phyloP scores from a whole-genome alignment of 2,888 invertebrate species.

The Buathra laborator region DNA sequence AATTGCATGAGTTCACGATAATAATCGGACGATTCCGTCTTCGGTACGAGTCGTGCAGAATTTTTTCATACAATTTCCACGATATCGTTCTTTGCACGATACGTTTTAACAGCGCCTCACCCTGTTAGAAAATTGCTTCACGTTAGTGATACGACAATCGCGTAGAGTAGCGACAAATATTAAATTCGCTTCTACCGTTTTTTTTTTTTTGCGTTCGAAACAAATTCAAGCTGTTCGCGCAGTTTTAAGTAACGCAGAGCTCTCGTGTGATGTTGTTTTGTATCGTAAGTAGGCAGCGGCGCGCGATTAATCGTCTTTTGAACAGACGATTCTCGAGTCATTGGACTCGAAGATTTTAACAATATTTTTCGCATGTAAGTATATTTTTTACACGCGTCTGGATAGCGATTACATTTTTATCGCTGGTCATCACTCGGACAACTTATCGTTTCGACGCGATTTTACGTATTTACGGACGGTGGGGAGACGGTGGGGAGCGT shows the following conservation, averaged over 20 bases:
- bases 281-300: background rate
- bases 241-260: conserved; percentile 12
- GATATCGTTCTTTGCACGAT: background rate
- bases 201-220: background rate
- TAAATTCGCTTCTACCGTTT: background rate
- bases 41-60: background rate
- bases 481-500: background rate
- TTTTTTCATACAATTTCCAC: background rate
- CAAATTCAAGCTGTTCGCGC: conserved; percentile 4
- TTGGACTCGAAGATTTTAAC: background rate
- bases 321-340: background rate
- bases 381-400: background rate
- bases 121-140: background rate
- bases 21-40: background rate
- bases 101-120: background rate
- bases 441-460: background rate
- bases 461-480: background rate
- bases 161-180: background rate
- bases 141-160: background rate
- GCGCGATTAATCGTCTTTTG: background rate
- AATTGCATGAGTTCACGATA: background rate
- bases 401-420: conserved; percentile 7
- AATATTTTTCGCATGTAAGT: background rate
- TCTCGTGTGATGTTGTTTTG: background rate
- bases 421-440: background rate